Conservation (phyloP, 2,113 vertebrate species). For the Diadophis punctatus region DNA sequence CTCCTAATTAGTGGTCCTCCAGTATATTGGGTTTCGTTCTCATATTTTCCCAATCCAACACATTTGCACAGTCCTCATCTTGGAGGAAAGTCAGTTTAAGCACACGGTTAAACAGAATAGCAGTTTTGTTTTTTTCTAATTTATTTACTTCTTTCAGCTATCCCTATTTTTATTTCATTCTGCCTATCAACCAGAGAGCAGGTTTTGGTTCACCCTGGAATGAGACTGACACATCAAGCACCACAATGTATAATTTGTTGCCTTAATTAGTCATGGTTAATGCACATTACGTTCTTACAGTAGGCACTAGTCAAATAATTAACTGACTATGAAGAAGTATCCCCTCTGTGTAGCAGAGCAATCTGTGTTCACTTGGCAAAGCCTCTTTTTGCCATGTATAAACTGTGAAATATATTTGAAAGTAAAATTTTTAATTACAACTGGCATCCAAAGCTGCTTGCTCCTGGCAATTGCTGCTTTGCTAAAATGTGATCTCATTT, state of each 20-base stretch:
- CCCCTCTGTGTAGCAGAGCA: slow-evolving; percentile 39
- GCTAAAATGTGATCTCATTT: slow-evolving; percentile 23
- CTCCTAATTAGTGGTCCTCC: background rate
- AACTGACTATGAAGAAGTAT: slow-evolving; percentile 36
- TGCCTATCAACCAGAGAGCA: slow-evolving; percentile 7
- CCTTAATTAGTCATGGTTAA: slow-evolving; percentile 43
- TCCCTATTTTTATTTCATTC: slow-evolving; percentile 22
- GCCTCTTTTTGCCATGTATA: slow-evolving; percentile 39
- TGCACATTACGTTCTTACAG: slow-evolving; percentile 40
- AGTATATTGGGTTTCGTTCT: background rate
- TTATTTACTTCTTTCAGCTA: slow-evolving; percentile 1
- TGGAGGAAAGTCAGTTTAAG: background rate
- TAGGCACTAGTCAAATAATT: slow-evolving; percentile 47
- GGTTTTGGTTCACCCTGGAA: slow-evolving; percentile 28
- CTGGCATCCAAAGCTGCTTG: slow-evolving; percentile 40
- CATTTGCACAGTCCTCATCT: background rate
- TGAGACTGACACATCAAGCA: slow-evolving; percentile 17
- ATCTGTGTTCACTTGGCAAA: slow-evolving; percentile 51
- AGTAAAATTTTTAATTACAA: slow-evolving; percentile 57
- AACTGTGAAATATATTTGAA: slow-evolving; percentile 53
- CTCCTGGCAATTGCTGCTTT: slow-evolving; percentile 32
- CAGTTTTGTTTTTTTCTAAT: slow-evolving; percentile 4
- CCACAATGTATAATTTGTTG: slow-evolving; percentile 40
- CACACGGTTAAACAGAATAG: background rate
- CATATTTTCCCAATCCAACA: background rate